Base-by-base conservation (phyloP, 2,113 vertebrate species). In the Steatornis caripensis region DNA sequence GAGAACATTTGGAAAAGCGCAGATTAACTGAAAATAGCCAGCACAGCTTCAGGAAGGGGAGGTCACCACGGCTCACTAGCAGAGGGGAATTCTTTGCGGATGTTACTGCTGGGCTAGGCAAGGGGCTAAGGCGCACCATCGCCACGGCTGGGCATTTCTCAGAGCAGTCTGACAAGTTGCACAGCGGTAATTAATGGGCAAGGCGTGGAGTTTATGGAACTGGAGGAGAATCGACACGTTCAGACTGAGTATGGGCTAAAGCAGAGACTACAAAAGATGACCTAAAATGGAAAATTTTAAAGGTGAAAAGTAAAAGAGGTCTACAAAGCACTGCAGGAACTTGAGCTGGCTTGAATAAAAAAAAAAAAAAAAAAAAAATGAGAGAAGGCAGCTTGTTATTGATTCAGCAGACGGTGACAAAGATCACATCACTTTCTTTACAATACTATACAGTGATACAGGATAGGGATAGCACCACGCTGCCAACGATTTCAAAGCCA, bases 1-100 rank as follows among this genome's bases (percentile, higher is more conserved):
- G 95, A 96, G 88, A 98, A 97, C 95, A 96, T 97, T 97, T 97
- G 97, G 96, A 96, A 98, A 97, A 97, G 71, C 43, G 6, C 51
- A 96, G 87, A 95, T 92, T 64, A 95, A 80, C 57, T 82, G 92
- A 87, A 91, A 97, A 89, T 85, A 96, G 94, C 45, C 62, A 71
- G 87, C 45, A 3, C 65, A 95, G 60, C 89, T 97, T 96, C 97
- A 98, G 97, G 97, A 98, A 98, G 93, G 57, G 93, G 92, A 94
- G 96, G 93, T 97, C 96, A 96, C 96, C 96, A 94, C 70, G 95
- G 97, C 97, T 98, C 97, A 98, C 60, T 84, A 88, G 94, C 84
- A 91, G 65, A 91, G 84, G 87, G 89, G 91, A 96, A 97, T 97
- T 97, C 92, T 97, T 97, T 58, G 61, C 34, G 75, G 89, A 94